phyloP scores from a whole-genome alignment of 2,113 vertebrate genomes.

The Micronycteris hirsuta region DNA sequence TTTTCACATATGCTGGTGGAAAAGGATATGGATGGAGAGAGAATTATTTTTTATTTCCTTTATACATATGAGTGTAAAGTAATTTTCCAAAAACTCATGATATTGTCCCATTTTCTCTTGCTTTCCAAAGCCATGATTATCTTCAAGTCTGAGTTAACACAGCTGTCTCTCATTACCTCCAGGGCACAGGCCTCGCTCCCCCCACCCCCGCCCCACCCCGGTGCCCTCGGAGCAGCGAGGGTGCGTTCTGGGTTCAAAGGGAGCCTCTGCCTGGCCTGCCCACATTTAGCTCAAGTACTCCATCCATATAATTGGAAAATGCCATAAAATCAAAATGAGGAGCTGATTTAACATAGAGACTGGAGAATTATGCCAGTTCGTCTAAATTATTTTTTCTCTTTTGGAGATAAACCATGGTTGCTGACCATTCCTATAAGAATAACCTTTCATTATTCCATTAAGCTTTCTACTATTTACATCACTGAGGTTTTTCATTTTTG shows the following conservation, averaged over 20 bases:
- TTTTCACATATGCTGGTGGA: slow-evolving; percentile 72
- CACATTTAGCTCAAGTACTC: slow-evolving; percentile 31
- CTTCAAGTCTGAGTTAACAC: slow-evolving; percentile 64
- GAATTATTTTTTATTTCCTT: slow-evolving; percentile 68
- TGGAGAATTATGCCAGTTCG: neutral
- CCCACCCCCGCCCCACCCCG: neutral
- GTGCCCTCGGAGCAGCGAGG: neutral
- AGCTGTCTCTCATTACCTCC: slow-evolving; percentile 71
- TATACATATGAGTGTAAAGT: slow-evolving; percentile 73
- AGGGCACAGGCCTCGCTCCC: neutral
- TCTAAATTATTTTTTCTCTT: slow-evolving; percentile 44
- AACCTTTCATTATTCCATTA: slow-evolving; percentile 55
- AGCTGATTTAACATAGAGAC: slow-evolving; percentile 31
- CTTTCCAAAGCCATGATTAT: slow-evolving; percentile 73
- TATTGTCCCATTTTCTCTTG: slow-evolving; percentile 69
- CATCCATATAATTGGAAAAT: slow-evolving; percentile 56
- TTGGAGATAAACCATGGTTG: slow-evolving; percentile 34
- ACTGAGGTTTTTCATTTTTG: slow-evolving; percentile 39
- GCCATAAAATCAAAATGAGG: slow-evolving; percentile 49
- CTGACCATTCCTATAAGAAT: slow-evolving; percentile 22
- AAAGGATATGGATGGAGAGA: slow-evolving; percentile 66
- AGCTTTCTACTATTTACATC: slow-evolving; percentile 58
- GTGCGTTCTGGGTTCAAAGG: slow-evolving; percentile 33
- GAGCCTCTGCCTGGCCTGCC: neutral
- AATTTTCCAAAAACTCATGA: slow-evolving; percentile 72